These are phyloP conservation scores for Diceros bicornis DNA, from an alignment of 2,797 vertebrate species.

Conservation along the genomic window DNA sequence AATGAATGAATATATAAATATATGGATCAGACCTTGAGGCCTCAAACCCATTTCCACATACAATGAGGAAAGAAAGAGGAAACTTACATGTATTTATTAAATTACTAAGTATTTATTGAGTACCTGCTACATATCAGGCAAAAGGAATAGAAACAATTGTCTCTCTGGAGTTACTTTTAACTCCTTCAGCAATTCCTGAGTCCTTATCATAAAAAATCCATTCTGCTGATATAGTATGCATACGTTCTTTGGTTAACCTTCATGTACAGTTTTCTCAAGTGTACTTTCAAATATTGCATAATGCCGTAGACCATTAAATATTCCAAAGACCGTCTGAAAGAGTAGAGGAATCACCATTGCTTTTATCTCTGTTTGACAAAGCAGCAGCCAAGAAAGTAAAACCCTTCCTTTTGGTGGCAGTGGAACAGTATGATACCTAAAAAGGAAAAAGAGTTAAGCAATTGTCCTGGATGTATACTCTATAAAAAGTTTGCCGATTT, in stretches of 20 bases:
- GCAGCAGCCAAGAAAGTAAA: slow-evolving; percentile 70
- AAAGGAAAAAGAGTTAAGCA: slow-evolving; percentile 60
- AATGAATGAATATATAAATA: slow-evolving; percentile 38
- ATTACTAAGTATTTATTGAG: slow-evolving; percentile 62
- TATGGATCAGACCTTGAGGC: neutral
- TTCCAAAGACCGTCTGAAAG: neutral
- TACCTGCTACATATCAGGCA: neutral
- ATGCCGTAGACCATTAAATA: slow-evolving; percentile 47
- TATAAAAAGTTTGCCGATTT: neutral
- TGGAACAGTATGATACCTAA: slow-evolving; percentile 82
- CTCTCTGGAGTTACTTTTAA: slow-evolving; percentile 42
- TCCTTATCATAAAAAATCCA: slow-evolving; percentile 41
- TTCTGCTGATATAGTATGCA: neutral
- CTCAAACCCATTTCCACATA: slow-evolving; percentile 57
- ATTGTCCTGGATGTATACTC: slow-evolving; percentile 4
- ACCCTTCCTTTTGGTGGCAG: slow-evolving; percentile 82
- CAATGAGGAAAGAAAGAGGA: slow-evolving; percentile 30
- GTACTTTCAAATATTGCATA: slow-evolving; percentile 54
- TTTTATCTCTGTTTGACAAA: slow-evolving; percentile 76
- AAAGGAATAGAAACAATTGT: slow-evolving; percentile 47
- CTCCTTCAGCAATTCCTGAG: slow-evolving; percentile 6
- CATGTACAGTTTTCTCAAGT: slow-evolving; percentile 13
- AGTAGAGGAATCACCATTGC: slow-evolving; percentile 66
- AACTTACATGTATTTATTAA: slow-evolving; percentile 54
- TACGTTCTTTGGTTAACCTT: slow-evolving; percentile 67